Conservation (phyloP, 2,888 invertebrate genomes). For the Drosophila dives region DNA sequence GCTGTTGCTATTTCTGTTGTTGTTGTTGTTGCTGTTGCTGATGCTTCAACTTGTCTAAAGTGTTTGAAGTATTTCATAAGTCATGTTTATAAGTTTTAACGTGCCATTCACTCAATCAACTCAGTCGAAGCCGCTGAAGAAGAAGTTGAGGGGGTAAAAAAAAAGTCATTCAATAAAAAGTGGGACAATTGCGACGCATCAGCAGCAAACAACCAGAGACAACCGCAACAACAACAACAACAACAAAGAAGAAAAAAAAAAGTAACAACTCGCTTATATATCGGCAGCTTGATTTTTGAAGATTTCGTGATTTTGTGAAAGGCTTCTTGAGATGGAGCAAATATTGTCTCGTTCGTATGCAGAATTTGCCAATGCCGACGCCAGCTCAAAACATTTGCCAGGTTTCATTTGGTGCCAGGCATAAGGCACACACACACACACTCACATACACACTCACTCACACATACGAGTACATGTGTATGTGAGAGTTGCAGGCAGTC, state of each 20-base stretch:
- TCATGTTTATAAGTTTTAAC: slow-evolving; percentile 79
- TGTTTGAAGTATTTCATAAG: slow-evolving; percentile 77
- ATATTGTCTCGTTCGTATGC: slow-evolving; percentile 63
- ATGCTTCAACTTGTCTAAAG: slow-evolving; percentile 56
- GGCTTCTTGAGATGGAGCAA: slow-evolving; percentile 72
- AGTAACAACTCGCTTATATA: slow-evolving; percentile 60
- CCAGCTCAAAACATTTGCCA: slow-evolving; percentile 69
- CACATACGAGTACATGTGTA: slow-evolving; percentile 21
- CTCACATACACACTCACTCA: slow-evolving; percentile 14
- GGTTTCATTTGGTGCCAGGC: slow-evolving; percentile 51
- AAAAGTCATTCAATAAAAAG: slow-evolving; percentile 80
- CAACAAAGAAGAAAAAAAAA: slow-evolving; percentile 23
- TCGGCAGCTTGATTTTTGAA: slow-evolving; percentile 74
- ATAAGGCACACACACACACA: slow-evolving; percentile 35
- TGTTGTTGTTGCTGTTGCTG: slow-evolving; percentile 35
- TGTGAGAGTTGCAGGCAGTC: slow-evolving; percentile 53
- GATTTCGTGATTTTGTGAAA: slow-evolving; percentile 79
- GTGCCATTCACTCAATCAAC: slow-evolving; percentile 79
- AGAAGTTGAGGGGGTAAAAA: slow-evolving; percentile 24
- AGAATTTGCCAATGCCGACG: slow-evolving; percentile 70
- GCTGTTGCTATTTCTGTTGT: slow-evolving; percentile 3
- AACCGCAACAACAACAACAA: slow-evolving; percentile 21
- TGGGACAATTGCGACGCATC: slow-evolving; percentile 77
- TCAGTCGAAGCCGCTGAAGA: slow-evolving; percentile 31
- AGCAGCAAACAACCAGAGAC: slow-evolving; percentile 22